Base-by-base conservation (phyloP, 2,888 invertebrate genomes). In the Dioctria linearis region DNA sequence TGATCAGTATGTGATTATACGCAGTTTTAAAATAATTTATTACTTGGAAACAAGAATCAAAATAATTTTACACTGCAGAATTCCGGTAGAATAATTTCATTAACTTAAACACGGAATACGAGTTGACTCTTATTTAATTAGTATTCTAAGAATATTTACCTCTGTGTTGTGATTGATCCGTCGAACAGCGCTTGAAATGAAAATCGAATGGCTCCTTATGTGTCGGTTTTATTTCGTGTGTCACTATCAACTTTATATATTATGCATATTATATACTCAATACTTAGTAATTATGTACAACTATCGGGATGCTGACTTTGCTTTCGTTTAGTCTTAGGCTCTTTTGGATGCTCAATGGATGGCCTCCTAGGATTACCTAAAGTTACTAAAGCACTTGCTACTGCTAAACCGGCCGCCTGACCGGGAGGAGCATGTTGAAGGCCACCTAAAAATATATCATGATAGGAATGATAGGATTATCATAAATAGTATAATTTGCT, bases 301-400 rank as follows among this genome's bases (percentile, higher is more conserved):
- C 88, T 89, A 86, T 89, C 89, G 83, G 94, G 94, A 90, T 94
- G 94, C 87, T 94, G 94, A 89, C 93, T 94, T 87, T 93, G 92
- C 86, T 89, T 89, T 85, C 89, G 87, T 86, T 89, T 89, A 82
- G 88, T 85, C 85, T 89, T 89, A 85, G 89, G 88, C 86, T 89
- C 89, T 87, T 89, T 89, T 82, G 84, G 83, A 84, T 88, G 91
- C 86, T 94, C 94, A 85, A 93, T 91, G 85, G 94, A 94, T 84
- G 93, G 91, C 87, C 94, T 93, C 84, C 94, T 90, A 61, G 94
- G 94, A 89, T 95, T 95, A 46, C 96, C 96, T 80, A 96, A 91
- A 83, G 96, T 96, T 84, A 97, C 96, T 85, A 97, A 92, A 84
- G 96, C 96, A 85, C 96, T 96, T 83, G 95, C 97, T 81, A 97